phyloP scores from a whole-genome alignment of 2,888 invertebrate species.

The Hydriomena furcata region DNA sequence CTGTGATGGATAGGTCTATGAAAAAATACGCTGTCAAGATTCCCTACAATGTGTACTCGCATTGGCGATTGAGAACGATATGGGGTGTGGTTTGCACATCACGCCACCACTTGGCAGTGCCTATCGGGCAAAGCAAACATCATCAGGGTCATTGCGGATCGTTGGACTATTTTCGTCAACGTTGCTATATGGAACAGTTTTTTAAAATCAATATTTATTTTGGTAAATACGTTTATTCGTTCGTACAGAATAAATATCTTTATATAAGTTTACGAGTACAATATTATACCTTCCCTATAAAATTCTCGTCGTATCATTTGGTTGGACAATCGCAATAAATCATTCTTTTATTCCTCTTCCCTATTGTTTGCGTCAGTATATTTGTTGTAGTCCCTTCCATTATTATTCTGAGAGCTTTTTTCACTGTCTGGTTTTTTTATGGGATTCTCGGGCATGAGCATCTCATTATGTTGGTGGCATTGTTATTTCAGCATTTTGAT shows the following conservation, averaged over 20 bases:
- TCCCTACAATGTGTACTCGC: conserved; percentile 17
- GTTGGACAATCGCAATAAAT: conserved; percentile 70
- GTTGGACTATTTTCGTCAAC: conserved; percentile 17
- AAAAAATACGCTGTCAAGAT: conserved; percentile 10
- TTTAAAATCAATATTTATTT: neutral
- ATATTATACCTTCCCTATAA: conserved; percentile 32
- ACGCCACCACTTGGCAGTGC: conserved; percentile 43
- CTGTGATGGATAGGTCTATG: conserved; percentile 3
- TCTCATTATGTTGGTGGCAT: neutral
- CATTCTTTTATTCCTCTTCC: conserved; percentile 66
- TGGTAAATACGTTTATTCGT: neutral
- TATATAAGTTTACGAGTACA: conserved; percentile 4
- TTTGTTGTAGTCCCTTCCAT: conserved; percentile 59
- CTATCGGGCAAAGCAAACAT: conserved; percentile 47
- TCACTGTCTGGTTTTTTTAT: conserved; percentile 38
- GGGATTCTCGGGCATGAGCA: conserved; percentile 1
- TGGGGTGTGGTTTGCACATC: conserved; percentile 46
- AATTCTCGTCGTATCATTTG: conserved; percentile 49
- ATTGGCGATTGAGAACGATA: conserved; percentile 23
- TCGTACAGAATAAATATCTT: conserved; percentile 8
- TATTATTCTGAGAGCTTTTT: conserved; percentile 45
- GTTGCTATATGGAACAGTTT: neutral
- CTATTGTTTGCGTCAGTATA: conserved; percentile 59
- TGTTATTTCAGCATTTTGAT: neutral
- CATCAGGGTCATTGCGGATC: conserved; percentile 23